Evolutionary conservation across 2,888 invertebrate genomes (phyloP), one percentile per base, ranked within the genome.

Genomic region (Amphipoea lucens): DNA sequence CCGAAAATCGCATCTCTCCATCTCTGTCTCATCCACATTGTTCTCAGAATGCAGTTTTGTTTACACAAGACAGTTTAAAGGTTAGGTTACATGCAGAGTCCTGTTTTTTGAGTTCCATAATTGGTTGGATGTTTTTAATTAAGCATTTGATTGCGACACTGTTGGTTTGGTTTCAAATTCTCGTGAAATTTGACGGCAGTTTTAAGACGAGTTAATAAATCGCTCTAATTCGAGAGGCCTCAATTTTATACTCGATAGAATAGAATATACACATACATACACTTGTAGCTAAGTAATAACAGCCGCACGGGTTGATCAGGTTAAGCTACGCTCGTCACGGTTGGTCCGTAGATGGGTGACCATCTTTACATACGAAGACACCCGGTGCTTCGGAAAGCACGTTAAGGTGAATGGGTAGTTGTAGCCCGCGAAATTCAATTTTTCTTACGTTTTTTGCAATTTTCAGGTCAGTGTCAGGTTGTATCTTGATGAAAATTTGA

Each of bases 1-100:
- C 11, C 42, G 51, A 66, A 63, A 65, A 63, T 4, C 7, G 4
- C 2, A 65, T 82, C 42, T 51, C 1, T 2, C 74, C 51, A 40
- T 87, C 89, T 83, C 88, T 74, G 23, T 87, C 86, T 74, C 57
- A 17, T 69, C 36, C 11, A 54, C 79, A 80, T 82, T 81, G 85
- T 89, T 89, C 89, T 72, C 62, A 82, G 89, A 89, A 89, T 87
- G 83, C 87, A 85, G 48, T 87, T 81, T 68, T 89, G 85, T 89
- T 89, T 85, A 85, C 79, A 82, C 42, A 77, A 76, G 77, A 17
- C 74, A 76, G 82, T 84, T 60, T 81, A 14, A 88, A 87, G 89
- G 84, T 89, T 82, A 77, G 36, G 29, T 86, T 87, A 67, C 85
- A 57, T 71, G 66, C 48, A 29, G 40, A 68, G 65, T 69, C 71